These are phyloP conservation scores for Ictalurus punctatus DNA, from an alignment of 2,113 vertebrate genomes.

Conservation along the genomic window DNA sequence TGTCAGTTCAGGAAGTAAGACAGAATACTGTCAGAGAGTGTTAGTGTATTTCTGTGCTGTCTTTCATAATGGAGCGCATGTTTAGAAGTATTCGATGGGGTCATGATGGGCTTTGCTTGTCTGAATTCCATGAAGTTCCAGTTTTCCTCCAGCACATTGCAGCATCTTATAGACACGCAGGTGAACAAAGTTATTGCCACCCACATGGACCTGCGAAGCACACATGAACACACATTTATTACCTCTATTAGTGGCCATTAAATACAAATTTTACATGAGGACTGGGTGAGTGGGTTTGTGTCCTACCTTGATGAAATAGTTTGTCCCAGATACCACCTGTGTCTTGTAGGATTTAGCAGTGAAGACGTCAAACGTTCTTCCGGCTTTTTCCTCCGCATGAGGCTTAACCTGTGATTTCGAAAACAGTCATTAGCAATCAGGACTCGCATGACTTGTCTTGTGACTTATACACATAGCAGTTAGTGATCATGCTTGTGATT, in stretches of 20 bases:
- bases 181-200: conserved; percentile 69
- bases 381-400: conserved; percentile 62
- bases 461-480: neutral
- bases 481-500: neutral
- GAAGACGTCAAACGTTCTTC: conserved; percentile 56
- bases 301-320: conserved; percentile 83
- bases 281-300: neutral
- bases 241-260: too few relatives aligned
- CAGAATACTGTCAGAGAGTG: neutral
- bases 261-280: too few relatives aligned
- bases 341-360: conserved; percentile 61
- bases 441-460: neutral
- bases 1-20: neutral
- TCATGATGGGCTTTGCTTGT: conserved; percentile 70
- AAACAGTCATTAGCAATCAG: neutral
- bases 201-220: conserved; percentile 72
- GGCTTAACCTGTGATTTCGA: conserved; percentile 60
- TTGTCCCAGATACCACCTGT: conserved; percentile 76
- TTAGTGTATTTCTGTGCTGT: neutral
- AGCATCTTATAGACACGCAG: conserved; percentile 70
- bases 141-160: conserved; percentile 42
- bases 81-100: conserved; percentile 73
- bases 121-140: conserved; percentile 67
- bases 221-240: neutral
- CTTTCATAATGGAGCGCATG: neutral